These are phyloP conservation scores for Chalcis sispes DNA, from an alignment of 2,888 invertebrate species.

Conservation along the genomic window DNA sequence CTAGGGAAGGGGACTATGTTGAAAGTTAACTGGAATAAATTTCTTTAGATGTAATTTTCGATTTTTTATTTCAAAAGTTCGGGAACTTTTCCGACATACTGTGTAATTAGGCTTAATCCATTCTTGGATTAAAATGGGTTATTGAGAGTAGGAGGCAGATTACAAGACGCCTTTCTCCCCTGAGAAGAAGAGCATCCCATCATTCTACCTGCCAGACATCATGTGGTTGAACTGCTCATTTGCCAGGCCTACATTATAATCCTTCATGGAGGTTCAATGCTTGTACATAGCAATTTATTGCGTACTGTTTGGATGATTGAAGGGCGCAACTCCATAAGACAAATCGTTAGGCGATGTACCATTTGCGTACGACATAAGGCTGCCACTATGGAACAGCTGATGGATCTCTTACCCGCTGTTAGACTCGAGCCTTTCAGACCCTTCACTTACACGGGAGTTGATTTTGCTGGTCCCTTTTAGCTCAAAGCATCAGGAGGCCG, in stretches of 20 bases:
- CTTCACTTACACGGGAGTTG: conserved; percentile 56
- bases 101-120: no score
- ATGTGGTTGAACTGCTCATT: no score
- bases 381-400: conserved; percentile 58
- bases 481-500: conserved; percentile 43
- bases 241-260: background rate
- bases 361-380: conserved; percentile 49
- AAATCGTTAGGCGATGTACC: background rate
- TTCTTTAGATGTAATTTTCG: no score
- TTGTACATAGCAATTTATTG: background rate
- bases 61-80: no score
- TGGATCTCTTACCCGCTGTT: conserved; percentile 67
- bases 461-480: conserved; percentile 65
- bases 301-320: background rate
- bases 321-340: background rate
- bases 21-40: no score
- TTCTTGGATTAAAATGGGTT: no score
- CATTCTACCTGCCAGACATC: no score
- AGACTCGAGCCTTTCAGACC: conserved; percentile 58
- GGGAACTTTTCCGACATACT: no score
- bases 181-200: no score
- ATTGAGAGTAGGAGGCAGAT: no score
- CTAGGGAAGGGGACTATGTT: no score
- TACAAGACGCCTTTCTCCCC: no score
- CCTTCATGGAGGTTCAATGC: conserved; percentile 1